Evolutionary conservation across 2,888 invertebrate genomes (phyloP), one percentile per base, ranked within the genome.

Genomic region (Chymomyza amoena): DNA sequence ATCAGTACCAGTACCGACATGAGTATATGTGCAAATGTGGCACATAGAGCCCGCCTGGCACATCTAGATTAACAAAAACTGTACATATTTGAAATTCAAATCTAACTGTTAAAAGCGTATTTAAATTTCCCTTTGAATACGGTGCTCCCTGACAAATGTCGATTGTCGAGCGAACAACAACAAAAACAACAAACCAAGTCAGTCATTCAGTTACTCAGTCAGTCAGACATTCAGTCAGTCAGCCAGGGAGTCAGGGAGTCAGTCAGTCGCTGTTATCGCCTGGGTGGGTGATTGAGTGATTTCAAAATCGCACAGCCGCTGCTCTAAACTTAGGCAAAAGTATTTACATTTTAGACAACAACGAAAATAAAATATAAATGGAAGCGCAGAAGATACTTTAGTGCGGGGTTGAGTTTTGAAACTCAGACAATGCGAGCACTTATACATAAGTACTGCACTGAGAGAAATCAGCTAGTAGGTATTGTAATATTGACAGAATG

Each of bases 261-360:
- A n/a, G 1, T 3, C 32, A 32, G 32, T 51, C 28, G 28, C 36
- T n/a, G 25, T 28, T 20, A 13, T 63, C 28, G 59, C 59, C 28
- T 62, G 36, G 54, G 32, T 39, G 36, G 68, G 70, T 75, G 79
- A 79, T 79, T 77, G 79, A 61, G 67, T 75, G 81, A 82, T 82
- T 82, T 75, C 74, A 75, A 78, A 83, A 84, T 80, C 69, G 54
- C 64, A 63, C 66, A 72, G 73, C 62, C 68, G 64, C 57, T 65
- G 75, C 79, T 82, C 85, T 84, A 87, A 87, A 88, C 78, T 86
- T 87, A 82, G 79, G 79, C 84, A 82, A 88, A 87, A 82, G 82
- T 84, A 88, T 87, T 87, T 88, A 84, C 88, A 87, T 88, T 88
- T 82, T 84, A 74, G 75, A 75, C 70, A 64, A 66, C 67, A 59